Base-by-base conservation (phyloP, 2,113 vertebrate genomes). In the Eidolon helvum region DNA sequence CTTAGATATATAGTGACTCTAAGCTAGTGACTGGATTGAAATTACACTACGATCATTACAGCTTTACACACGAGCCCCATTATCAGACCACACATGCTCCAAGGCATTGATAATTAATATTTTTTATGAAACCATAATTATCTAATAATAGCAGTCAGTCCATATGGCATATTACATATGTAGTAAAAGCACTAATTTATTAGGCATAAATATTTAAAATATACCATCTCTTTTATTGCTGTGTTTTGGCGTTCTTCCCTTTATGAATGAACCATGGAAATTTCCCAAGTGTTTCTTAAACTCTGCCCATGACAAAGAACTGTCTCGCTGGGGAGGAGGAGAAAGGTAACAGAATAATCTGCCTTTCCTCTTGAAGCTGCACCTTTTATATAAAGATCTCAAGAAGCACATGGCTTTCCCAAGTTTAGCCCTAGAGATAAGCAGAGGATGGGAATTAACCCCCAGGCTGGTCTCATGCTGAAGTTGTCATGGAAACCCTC, bases 181-280 rank as follows among this genome's bases (percentile, higher is more conserved):
- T 40, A 93, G 48, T 80, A 61, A 87, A 69, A 94, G n/a, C n/a
- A 87, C 26, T 33, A 59, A 96, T 85, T 95, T 87, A 96, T 79
- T 95, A 78, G 19, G 15, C 33, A 95, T 95, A 92, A 93, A 95
- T 95, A 95, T 84, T 96, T 95, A 77, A 94, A 83, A 90, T 66
- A 92, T 4, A 68, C 18, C 30, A 59, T 95, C 43, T 95, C 48
- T 85, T 93, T 90, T 65, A 96, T 43, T 87, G 87, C 68, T 26
- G 3, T 48, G 50, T 72, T 88, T 93, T 84, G 57, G 86, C 75
- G 63, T 71, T 94, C 84, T 84, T 79, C 50, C 48, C 45, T 87
- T 84, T 68, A 50, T 16, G 26, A 93, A 86, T 30, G 68, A 6
- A 48, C 15, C 8, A 10, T 12, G n/a, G 59, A 79, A 95, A 61